Evolutionary conservation across 2,113 vertebrate genomes (phyloP).

Genomic region (Cebus imitator): DNA sequence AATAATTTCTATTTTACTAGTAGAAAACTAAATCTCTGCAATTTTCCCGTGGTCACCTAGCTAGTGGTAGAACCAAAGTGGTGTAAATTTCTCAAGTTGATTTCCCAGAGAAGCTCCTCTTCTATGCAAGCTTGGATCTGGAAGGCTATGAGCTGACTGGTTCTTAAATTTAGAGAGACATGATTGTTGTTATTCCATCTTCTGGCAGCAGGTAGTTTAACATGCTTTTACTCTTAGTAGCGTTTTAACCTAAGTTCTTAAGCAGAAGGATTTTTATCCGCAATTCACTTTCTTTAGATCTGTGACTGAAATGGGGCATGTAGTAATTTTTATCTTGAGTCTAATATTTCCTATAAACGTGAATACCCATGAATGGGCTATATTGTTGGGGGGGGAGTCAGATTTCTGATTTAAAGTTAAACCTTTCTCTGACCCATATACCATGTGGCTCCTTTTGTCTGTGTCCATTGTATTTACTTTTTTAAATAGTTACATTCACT

Average conservation of each 20-base stretch:
- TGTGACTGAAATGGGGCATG: not conserved
- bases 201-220: not conserved
- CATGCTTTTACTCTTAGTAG: not conserved
- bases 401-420: not conserved
- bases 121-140: not conserved
- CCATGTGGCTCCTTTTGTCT: not conserved
- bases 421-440: not conserved
- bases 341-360: not conserved
- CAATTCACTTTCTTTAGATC: not conserved
- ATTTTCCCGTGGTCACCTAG: not conserved
- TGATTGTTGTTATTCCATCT: not conserved
- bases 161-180: not conserved
- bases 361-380: not conserved
- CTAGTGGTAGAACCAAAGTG: not conserved
- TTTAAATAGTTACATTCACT: not conserved
- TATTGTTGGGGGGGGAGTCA: not conserved
- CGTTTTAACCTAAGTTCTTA: not conserved
- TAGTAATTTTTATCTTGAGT: not conserved
- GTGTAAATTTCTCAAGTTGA: not conserved
- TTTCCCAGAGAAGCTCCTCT: not conserved
- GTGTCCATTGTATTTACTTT: not conserved
- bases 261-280: not conserved
- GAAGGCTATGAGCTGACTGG: not conserved
- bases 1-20: conserved; percentile 30
- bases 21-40: not conserved